Evolutionary conservation across 1,140 invertebrate genomes (phyloP).

Genomic region (Pissodes strobi): DNA sequence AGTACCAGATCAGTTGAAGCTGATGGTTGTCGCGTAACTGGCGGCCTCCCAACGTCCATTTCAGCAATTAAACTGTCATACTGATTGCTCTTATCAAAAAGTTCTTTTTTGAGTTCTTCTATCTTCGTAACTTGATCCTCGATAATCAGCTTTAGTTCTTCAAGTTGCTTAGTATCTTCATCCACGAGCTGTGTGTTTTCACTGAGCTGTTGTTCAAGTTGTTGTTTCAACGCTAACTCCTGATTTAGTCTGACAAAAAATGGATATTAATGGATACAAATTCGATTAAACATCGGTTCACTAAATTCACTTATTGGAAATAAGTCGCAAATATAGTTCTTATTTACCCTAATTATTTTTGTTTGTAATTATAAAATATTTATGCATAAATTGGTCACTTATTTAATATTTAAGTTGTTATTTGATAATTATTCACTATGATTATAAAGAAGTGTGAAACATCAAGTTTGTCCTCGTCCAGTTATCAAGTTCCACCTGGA

Average conservation of each 20-base stretch:
- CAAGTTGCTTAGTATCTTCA: slow-evolving; percentile 60
- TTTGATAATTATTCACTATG: too few relatives aligned
- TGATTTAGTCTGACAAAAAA: slow-evolving; percentile 15
- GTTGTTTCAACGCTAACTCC: slow-evolving; percentile 21
- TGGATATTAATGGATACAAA: too few relatives aligned
- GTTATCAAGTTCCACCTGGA: too few relatives aligned
- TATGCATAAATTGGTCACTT: too few relatives aligned
- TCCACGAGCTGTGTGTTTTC: slow-evolving; percentile 61
- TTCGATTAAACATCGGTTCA: neutral
- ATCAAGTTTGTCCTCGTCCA: too few relatives aligned
- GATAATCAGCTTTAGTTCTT: slow-evolving; percentile 61
- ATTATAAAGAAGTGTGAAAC: too few relatives aligned
- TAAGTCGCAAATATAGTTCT: too few relatives aligned
- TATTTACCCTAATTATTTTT: too few relatives aligned
- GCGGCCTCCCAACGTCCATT: slow-evolving; percentile 46
- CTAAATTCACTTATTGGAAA: too few relatives aligned
- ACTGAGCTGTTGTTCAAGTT: slow-evolving; percentile 53
- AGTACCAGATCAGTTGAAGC: slow-evolving; percentile 1
- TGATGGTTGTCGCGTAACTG: slow-evolving; percentile 34
- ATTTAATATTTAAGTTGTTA: too few relatives aligned
- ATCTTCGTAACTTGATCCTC: slow-evolving; percentile 71
- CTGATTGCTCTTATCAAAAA: slow-evolving; percentile 63
- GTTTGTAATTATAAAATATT: too few relatives aligned
- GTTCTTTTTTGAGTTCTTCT: slow-evolving; percentile 66
- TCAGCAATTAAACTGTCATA: slow-evolving; percentile 58